A percentile compares a stretch with the other conserved stretches of the same genome.
phyloP scores from a whole-genome alignment of 2,797 vertebrate species.

The Acropternis orthonyx region DNA sequence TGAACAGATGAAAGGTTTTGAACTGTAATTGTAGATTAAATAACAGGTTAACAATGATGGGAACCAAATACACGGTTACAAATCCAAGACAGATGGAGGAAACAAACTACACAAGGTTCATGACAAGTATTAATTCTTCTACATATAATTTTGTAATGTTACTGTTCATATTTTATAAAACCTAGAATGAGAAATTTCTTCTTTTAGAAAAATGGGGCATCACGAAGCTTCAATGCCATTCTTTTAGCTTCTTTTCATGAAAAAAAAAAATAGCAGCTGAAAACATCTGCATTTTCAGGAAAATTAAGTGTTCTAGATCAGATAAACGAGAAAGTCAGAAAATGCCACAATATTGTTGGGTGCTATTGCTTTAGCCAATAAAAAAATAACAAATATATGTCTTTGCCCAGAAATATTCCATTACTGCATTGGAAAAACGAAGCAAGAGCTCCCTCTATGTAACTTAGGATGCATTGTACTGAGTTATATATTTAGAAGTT shows the following conservation, averaged over 20 bases:
- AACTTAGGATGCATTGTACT: not conserved
- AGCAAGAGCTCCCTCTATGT: constrained; percentile 70
- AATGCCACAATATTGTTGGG: not conserved
- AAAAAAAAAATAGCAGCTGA: not conserved
- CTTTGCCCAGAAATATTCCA: not conserved
- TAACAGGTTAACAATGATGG: constrained; percentile 51
- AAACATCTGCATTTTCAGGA: not conserved
- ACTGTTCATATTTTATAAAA: not conserved
- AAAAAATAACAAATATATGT: not conserved
- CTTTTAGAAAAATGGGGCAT: not conserved
- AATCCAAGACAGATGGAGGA: constrained; percentile 24
- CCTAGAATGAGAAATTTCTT: not conserved
- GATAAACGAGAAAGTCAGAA: not conserved
- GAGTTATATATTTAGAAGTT: not conserved
- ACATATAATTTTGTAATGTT: not conserved
- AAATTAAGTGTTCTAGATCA: not conserved
- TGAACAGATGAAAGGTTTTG: constrained; percentile 38
- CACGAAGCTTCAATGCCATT: not conserved
- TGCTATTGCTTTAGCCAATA: not conserved
- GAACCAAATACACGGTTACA: not conserved
- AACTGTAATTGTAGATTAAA: constrained; percentile 20
- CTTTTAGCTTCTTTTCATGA: not conserved
- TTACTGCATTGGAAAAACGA: constrained; percentile 39
- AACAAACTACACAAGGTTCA: not conserved
- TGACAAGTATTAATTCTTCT: not conserved